phyloP scores from a whole-genome alignment of 2,113 vertebrate species.

The Leucosticte australis region DNA sequence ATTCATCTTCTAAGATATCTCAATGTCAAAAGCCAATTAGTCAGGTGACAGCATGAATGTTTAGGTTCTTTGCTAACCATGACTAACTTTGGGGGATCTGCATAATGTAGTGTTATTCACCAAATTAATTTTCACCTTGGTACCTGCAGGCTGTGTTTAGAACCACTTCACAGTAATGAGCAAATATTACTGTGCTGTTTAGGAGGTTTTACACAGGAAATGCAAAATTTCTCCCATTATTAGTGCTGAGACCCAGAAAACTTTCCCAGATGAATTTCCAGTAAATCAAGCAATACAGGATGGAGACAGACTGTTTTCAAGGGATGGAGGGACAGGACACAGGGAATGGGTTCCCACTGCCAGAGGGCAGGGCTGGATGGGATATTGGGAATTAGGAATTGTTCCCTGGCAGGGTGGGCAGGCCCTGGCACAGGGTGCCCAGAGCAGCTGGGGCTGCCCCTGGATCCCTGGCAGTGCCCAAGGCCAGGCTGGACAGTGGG shows the following conservation, averaged over 20 bases:
- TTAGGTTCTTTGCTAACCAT: neutral
- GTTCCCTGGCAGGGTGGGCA: neutral
- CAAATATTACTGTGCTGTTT: neutral
- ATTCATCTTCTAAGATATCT: neutral
- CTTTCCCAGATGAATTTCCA: neutral
- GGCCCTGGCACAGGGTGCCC: neutral
- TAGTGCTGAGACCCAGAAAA: neutral
- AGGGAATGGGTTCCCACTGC: neutral
- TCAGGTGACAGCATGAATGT: neutral
- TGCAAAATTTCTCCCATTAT: neutral
- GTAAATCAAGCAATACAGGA: neutral
- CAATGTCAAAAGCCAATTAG: neutral
- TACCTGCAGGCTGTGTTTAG: neutral
- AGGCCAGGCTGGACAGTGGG: neutral
- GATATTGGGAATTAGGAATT: neutral
- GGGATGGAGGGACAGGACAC: accelerated
- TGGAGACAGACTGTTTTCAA: neutral
- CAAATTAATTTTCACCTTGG: neutral
- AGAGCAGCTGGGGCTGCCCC: neutral
- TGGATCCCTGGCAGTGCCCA: neutral
- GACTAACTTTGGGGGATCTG: neutral
- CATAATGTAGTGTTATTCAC: neutral
- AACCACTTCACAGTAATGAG: neutral
- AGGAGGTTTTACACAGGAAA: neutral
- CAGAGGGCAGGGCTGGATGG: neutral